A percentile compares a stretch with the other conserved stretches of the same genome.
phyloP scores from a whole-genome alignment of 2,797 vertebrate species.

The Acipenser oxyrinchus region DNA sequence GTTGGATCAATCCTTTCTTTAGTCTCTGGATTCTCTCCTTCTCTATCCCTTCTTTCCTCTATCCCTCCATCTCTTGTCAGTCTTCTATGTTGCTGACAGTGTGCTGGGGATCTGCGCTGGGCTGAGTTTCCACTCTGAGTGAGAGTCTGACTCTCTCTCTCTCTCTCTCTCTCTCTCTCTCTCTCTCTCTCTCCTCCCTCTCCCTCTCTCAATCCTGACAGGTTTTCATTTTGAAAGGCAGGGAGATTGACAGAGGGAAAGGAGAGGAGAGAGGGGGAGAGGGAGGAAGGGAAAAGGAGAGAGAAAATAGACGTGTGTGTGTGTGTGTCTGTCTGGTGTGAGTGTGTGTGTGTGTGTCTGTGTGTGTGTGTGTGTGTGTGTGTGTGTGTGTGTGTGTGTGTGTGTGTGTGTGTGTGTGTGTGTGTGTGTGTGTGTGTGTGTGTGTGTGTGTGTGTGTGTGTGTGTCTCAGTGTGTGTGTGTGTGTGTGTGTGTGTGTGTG shows the following conservation, averaged over 20 bases:
- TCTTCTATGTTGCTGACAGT: no score
- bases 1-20: constrained; percentile 23
- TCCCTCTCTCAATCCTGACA: constrained; percentile 21
- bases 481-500: no score
- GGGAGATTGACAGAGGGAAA: constrained; percentile 43
- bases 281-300: neutral
- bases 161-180: constrained; percentile 8
- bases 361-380: neutral
- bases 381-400: neutral
- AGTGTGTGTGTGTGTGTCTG: neutral
- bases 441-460: no score
- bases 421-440: neutral
- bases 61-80: neutral
- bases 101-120: no score
- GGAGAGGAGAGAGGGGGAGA: neutral
- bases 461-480: neutral
- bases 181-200: constrained; percentile 23
- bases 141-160: neutral
- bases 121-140: neutral
- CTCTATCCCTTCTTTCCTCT: constrained; percentile 18
- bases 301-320: constrained; percentile 60
- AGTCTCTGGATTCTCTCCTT: constrained; percentile 21
- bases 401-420: neutral
- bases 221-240: constrained; percentile 44
- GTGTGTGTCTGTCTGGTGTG: constrained; percentile 54